Evolutionary conservation across 37 sponge, comb jelly and placozoan genomes (phyloP), one percentile per base, ranked within the genome.

Genomic region (Spongilla lacustris): DNA sequence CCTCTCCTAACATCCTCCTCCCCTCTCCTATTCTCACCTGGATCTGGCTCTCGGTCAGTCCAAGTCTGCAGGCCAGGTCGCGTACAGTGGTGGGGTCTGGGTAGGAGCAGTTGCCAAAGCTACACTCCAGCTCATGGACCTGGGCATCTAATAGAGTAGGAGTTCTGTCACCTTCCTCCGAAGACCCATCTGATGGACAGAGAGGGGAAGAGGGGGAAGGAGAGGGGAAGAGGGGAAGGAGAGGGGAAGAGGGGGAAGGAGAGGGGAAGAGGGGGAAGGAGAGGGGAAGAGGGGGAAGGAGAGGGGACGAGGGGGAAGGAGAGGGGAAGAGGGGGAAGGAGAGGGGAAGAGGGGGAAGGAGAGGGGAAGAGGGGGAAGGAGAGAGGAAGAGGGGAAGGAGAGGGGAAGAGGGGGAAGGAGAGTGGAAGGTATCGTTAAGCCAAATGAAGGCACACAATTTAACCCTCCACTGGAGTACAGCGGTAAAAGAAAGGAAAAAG

Each of bases 81-180:
- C 58, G 58, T 17, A 58, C 58, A 6, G 19, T 58, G 58, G 19
- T 17, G 14, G 58, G 1, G 58, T 58, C 58, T 13, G 58, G 58
- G 19, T 58, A 58, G 1, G 19, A 8, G 19, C 58, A 58, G 58
- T 58, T 17, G 58, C 58, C 58, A 13, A 58, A 17, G 58, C 19
- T 58, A 58, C 58, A 17, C 19, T 58, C 58, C 58, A 58, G 58
- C 21, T 58, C 58, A 17, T 58, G 58, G 58, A 58, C 19, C 58
- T 58, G 58, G 58, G 58, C 58, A 58, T 58, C 58, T 58, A 58
- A 58, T 58, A 58, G 58, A 58, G 58, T 58, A 58, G 58, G 58
- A 17, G 58, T 58, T 17, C 21, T 58, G 58, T 58, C 58, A 6
- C 58, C 58, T 58, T 58, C 58, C 21, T 58, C 58, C 1, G 58